Evolutionary conservation across 2,113 vertebrate species (phyloP).

Genomic region (Anarhynchus alexandrinus): DNA sequence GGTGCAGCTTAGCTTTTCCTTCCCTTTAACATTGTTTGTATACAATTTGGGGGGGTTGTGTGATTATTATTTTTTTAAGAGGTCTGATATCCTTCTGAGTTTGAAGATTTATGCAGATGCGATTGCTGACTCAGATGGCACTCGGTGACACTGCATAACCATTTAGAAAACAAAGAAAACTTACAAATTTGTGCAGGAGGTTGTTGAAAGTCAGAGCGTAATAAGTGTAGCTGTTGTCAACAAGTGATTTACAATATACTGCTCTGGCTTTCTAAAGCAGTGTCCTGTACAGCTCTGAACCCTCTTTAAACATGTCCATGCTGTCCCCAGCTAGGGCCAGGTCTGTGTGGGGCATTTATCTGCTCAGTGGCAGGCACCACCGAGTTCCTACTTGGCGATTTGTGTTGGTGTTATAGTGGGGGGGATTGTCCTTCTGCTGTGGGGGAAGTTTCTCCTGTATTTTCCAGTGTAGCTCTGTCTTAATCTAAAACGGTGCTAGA

Average conservation of each 20-base stretch:
- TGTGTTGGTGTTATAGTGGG: background rate
- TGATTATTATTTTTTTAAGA: background rate
- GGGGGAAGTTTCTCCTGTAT: background rate
- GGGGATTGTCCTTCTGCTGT: too few species aligned
- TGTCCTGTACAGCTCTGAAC: background rate
- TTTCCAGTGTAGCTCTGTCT: background rate
- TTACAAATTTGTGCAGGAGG: background rate
- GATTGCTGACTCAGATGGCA: background rate
- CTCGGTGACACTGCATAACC: background rate
- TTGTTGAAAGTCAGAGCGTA: background rate
- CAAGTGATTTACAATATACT: background rate
- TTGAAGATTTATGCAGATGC: background rate
- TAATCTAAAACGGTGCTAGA: background rate
- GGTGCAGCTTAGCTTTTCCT: background rate
- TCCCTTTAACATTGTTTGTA: background rate
- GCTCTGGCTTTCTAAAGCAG: background rate
- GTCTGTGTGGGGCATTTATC: background rate
- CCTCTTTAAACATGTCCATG: background rate
- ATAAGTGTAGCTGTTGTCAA: background rate
- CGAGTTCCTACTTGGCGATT: background rate
- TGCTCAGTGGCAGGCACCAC: background rate
- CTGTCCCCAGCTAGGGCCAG: background rate
- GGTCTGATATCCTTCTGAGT: background rate
- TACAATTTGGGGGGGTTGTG: rapidly evolving
- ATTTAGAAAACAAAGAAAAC: background rate